A percentile compares a stretch with the other conserved stretches of the same genome.
phyloP scores from a whole-genome alignment of 2,113 vertebrate species.

The Anhinga anhinga region DNA sequence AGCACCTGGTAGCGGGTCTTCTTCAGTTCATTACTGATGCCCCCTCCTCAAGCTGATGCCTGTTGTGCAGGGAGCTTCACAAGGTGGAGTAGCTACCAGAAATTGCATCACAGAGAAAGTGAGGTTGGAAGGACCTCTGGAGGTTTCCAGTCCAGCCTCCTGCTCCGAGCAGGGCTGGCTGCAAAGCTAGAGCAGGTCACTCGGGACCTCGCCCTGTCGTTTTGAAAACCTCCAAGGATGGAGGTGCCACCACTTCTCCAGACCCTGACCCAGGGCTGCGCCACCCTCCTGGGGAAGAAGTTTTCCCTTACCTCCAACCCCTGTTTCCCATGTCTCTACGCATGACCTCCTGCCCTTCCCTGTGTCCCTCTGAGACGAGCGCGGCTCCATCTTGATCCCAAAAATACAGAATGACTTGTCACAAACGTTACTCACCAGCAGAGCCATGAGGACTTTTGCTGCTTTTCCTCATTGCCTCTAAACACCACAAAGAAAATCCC shows the following conservation, averaged over 20 bases:
- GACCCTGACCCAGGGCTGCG: neutral
- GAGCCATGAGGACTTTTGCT: neutral
- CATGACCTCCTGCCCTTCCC: neutral
- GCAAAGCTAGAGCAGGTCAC: neutral
- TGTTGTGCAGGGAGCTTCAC: neutral
- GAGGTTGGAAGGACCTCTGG: constrained; percentile 2
- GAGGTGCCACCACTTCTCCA: neutral
- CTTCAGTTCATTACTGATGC: neutral
- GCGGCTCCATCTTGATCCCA: neutral
- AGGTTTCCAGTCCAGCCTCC: neutral
- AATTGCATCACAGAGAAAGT: neutral
- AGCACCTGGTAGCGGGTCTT: neutral
- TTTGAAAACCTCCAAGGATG: neutral
- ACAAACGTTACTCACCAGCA: accelerated
- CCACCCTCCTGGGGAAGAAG: neutral
- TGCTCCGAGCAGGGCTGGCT: neutral
- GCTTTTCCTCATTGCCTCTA: neutral
- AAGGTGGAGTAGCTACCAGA: neutral
- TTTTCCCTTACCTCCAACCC: neutral
- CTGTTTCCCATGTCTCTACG: neutral
- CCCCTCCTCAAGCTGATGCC: neutral
- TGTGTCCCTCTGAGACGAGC: accelerated
- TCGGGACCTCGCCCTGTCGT: neutral
- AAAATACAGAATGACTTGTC: neutral
- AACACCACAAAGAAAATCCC: neutral